phyloP scores from a whole-genome alignment of 2,888 invertebrate genomes.

The Amphipoea oculea region DNA sequence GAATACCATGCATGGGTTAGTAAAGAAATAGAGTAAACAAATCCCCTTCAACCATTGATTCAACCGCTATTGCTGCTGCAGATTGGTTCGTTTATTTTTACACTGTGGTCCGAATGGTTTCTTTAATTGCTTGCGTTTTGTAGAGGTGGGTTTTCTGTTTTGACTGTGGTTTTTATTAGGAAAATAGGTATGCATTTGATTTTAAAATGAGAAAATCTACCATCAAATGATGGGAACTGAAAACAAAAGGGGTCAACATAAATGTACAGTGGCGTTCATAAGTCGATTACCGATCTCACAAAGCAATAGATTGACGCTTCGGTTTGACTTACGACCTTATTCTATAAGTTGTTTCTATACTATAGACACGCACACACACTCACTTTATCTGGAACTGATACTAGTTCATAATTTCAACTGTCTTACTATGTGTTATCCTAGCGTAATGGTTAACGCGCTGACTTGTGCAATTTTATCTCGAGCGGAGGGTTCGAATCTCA shows the following conservation, averaged over 20 bases:
- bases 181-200: neutral
- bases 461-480: too few species aligned
- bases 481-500: too few species aligned
- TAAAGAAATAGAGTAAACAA: conserved; percentile 75
- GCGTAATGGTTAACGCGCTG: too few species aligned
- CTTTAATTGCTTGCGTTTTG: conserved; percentile 18
- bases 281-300: too few species aligned
- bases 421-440: too few species aligned
- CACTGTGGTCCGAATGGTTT: conserved; percentile 27
- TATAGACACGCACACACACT: too few species aligned
- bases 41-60: conserved; percentile 44
- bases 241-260: neutral
- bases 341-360: too few species aligned
- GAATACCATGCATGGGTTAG: conserved; percentile 77
- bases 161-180: neutral
- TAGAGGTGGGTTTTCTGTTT: neutral
- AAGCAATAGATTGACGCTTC: too few species aligned
- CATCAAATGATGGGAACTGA: neutral
- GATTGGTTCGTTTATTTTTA: conserved; percentile 62
- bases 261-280: too few species aligned
- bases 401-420: too few species aligned
- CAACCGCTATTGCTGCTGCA: conserved; percentile 47
- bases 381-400: too few species aligned
- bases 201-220: neutral
- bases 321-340: too few species aligned